Percentiles rank a stretch among this genome's conserved stretches.
These are phyloP conservation scores for Coilia nasus DNA, from an alignment of 2,797 vertebrate genomes.

Conservation along the genomic window DNA sequence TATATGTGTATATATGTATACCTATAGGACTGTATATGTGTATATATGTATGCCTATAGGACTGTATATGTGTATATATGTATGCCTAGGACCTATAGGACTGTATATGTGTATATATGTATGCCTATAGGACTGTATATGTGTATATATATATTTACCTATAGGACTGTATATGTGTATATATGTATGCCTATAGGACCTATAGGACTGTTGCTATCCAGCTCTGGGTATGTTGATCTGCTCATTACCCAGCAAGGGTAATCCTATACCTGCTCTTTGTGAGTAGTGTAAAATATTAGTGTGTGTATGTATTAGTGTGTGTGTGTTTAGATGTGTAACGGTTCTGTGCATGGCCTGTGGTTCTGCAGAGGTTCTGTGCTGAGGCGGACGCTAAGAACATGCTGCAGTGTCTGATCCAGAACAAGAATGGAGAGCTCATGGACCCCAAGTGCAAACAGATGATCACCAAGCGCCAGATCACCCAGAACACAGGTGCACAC, in stretches of 20 bases:
- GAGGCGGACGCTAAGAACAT: constrained; percentile 91
- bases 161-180: not conserved
- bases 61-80: no score
- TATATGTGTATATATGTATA: no score
- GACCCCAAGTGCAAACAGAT: constrained; percentile 98
- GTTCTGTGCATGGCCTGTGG: not conserved
- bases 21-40: no score
- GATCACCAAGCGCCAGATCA: constrained; percentile 98
- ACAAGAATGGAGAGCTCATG: constrained; percentile 98
- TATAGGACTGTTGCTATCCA: not conserved
- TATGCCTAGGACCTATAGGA: no score
- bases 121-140: no score
- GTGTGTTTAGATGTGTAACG: not conserved
- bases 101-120: no score
- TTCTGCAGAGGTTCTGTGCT: constrained; percentile 78
- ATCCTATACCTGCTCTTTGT: not conserved
- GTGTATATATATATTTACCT: not conserved
- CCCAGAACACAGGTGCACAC: constrained; percentile 93
- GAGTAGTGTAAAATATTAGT: no score
- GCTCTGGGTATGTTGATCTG: not conserved
- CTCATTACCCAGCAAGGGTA: not conserved
- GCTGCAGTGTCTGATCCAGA: constrained; percentile 95
- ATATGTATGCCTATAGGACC: not conserved
- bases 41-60: no score
- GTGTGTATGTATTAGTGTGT: no score